Evolutionary conservation across 2,888 invertebrate genomes (phyloP), one percentile per base, ranked within the genome.

Genomic region (Plutella xylostella): DNA sequence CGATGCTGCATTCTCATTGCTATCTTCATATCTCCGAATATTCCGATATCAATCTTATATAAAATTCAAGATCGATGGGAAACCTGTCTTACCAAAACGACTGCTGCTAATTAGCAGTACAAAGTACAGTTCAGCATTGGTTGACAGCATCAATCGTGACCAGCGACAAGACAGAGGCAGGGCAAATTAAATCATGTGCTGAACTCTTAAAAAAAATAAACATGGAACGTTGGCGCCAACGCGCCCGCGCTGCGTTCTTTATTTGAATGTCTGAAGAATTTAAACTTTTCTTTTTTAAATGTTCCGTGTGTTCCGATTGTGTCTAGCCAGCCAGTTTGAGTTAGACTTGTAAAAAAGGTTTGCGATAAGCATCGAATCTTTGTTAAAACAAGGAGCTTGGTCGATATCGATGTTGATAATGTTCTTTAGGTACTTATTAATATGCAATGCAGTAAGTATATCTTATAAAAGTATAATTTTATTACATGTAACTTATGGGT

Each of bases 151-250:
- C 61, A 63, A 66, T 62, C 66, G 63, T 71, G 73, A 68, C 64
- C 46, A 42, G 50, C 58, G 56, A 58, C 61, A 3, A 4, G 7
- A 14, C 39, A 17, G n/a, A 3, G 22, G 39, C 21, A 15, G 33
- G 74, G 76, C 77, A 79, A 79, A 79, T 79, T 79, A 77, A 78
- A 77, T 69, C 72, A 70, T 70, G 71, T 68, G 55, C 61, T 15
- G 19, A 42, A 11, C 19, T 43, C 48, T 51, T 48, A 55, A 62
- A 67, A 66, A 69, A 67, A 61, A 51, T 55, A 60, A 59, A 66
- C 56, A 52, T 37, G 70, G 73, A 74, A 72, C 73, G 73, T 72
- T 77, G 82, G 82, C 82, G 82, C 82, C 82, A 79, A 75, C 78
- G 72, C 72, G 66, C 73, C 72, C 67, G 64, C 58, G 68, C 65